phyloP scores from a whole-genome alignment of 2,113 vertebrate genomes.

The Aegotheles bennettii region DNA sequence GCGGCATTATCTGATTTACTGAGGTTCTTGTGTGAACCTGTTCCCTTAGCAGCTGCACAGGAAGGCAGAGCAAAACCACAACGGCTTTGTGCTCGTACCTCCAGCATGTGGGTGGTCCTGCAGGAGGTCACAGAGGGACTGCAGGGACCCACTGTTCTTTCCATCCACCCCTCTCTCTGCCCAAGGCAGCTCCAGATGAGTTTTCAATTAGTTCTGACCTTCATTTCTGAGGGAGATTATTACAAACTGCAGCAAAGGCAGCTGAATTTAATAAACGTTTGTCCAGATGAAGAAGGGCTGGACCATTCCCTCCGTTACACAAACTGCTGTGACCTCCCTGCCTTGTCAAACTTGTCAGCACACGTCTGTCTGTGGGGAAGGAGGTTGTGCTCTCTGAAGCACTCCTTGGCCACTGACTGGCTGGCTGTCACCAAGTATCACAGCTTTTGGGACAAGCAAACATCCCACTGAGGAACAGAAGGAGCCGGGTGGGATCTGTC shows the following conservation, averaged over 20 bases:
- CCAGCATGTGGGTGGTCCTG: not conserved
- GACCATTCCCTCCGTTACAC: not conserved
- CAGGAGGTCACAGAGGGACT: not conserved
- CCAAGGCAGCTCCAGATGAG: constrained; percentile 5
- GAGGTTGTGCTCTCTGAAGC: not conserved
- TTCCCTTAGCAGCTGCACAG: not conserved
- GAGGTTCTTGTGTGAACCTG: not conserved
- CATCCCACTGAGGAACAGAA: not conserved
- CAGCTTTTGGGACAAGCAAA: not conserved
- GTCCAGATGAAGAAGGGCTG: not conserved
- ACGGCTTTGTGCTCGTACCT: not conserved
- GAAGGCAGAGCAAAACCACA: not conserved
- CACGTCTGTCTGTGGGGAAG: not conserved
- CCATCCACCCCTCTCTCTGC: not conserved
- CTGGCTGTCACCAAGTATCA: not conserved
- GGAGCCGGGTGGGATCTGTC: not conserved
- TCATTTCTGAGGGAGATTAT: not conserved
- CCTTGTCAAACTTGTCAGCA: not conserved
- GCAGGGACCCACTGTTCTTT: not conserved
- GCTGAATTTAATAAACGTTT: not conserved
- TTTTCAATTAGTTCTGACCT: constrained; percentile 8
- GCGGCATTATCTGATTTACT: not conserved
- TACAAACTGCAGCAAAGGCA: not conserved
- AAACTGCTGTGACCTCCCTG: not conserved
- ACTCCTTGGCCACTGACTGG: not conserved